Evolutionary conservation across 2,113 vertebrate species (phyloP).

Genomic region (Nothocercus julius): DNA sequence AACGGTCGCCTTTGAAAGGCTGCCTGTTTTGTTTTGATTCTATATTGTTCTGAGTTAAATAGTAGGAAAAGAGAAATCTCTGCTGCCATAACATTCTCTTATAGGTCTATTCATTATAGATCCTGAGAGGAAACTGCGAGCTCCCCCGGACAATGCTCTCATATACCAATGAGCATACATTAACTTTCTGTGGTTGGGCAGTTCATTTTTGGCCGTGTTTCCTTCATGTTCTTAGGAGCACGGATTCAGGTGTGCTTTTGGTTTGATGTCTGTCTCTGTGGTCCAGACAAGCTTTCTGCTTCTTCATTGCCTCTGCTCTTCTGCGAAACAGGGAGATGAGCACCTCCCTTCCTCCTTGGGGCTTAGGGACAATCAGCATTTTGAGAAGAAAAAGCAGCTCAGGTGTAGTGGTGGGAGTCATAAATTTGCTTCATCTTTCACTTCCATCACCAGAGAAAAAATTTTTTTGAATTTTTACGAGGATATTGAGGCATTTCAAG

Average conservation of each 20-base stretch:
- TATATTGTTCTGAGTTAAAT: constrained; percentile 68
- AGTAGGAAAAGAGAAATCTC: constrained; percentile 66
- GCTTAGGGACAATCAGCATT: accelerated
- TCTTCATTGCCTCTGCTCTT: neutral
- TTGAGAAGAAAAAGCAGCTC: neutral
- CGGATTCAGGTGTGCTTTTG: neutral
- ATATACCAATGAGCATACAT: constrained; percentile 13
- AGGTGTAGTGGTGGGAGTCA: neutral
- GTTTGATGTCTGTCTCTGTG: constrained; percentile 34
- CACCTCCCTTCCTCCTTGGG: neutral
- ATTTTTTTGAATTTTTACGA: neutral
- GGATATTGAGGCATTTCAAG: neutral
- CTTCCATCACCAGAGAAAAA: neutral
- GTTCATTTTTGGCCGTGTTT: neutral
- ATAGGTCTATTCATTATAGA: constrained; percentile 47
- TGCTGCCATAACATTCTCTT: constrained; percentile 45
- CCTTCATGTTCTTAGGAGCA: constrained; percentile 7
- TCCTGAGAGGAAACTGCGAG: constrained; percentile 9
- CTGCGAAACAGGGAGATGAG: neutral
- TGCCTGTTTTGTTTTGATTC: constrained; percentile 42
- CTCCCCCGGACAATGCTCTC: constrained; percentile 33
- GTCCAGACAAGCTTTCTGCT: neutral
- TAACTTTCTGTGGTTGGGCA: constrained; percentile 27
- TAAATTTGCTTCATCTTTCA: neutral
- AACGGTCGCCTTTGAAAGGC: neutral